Evolutionary conservation across 1,140 invertebrate species (phyloP).

Genomic region (Bombus superbus): DNA sequence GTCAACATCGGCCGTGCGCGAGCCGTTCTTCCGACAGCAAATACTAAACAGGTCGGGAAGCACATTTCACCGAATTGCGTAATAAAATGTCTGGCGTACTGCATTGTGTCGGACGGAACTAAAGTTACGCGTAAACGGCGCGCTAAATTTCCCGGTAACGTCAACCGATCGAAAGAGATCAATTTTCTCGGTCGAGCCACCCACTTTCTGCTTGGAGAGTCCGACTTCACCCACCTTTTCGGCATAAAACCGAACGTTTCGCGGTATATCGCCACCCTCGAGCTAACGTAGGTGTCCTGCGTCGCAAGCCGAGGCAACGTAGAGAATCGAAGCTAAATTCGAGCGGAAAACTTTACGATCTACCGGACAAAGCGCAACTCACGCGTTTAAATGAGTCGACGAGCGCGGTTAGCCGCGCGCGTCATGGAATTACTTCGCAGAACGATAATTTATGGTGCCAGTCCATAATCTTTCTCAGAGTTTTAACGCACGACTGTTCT

Average conservation of each 20-base stretch:
- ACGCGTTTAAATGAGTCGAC: constrained; percentile 37
- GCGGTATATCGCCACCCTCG: background rate
- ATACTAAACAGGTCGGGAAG: background rate
- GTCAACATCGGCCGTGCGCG: background rate
- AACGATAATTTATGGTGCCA: constrained; percentile 22
- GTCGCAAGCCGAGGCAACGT: background rate
- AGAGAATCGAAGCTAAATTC: constrained; percentile 31
- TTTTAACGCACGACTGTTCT: background rate
- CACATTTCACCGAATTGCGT: constrained; percentile 6
- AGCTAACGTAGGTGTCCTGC: constrained; percentile 8
- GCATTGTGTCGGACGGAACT: background rate
- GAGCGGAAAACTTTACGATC: constrained; percentile 41
- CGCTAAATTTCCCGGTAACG: background rate
- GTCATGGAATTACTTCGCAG: constrained; percentile 10
- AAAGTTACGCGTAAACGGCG: background rate
- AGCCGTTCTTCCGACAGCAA: background rate
- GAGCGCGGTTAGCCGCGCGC: constrained; percentile 6
- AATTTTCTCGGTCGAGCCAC: constrained; percentile 20
- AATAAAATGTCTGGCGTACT: background rate
- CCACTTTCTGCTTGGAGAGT: constrained; percentile 4
- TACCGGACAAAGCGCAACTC: constrained; percentile 35
- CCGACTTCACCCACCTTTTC: background rate
- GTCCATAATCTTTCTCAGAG: background rate
- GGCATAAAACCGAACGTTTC: constrained; percentile 12
- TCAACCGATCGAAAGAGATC: constrained; percentile 7